Percentiles rank a stretch among this genome's conserved stretches.
Evolutionary conservation across 2,113 vertebrate species (phyloP).

Genomic region (Gnathonemus longibarbis): DNA sequence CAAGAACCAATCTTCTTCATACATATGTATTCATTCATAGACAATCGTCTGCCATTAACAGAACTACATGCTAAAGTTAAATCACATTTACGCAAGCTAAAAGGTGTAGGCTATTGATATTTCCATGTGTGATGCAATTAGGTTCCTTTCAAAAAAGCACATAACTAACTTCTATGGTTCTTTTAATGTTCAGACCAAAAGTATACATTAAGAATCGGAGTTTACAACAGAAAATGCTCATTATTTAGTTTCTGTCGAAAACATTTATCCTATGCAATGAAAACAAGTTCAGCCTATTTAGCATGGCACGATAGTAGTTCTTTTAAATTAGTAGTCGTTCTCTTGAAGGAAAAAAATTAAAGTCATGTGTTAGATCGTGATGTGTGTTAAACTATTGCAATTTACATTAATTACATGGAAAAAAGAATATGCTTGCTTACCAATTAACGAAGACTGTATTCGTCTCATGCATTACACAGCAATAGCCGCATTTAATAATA

Average conservation of each 20-base stretch:
- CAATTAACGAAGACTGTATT: background rate
- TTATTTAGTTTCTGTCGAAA: background rate
- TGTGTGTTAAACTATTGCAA: background rate
- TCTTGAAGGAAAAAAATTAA: background rate
- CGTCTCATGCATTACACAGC: background rate
- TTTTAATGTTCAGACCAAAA: background rate
- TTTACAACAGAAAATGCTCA: background rate
- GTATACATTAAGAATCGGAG: background rate
- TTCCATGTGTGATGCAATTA: background rate
- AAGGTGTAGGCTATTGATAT: background rate
- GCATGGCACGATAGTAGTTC: background rate
- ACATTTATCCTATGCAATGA: background rate
- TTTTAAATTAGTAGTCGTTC: background rate
- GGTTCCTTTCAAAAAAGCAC: background rate
- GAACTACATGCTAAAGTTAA: background rate
- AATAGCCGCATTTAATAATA: background rate
- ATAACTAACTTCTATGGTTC: background rate
- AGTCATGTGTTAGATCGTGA: background rate
- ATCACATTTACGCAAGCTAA: background rate
- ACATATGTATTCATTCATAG: background rate
- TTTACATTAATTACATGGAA: background rate
- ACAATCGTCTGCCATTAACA: background rate
- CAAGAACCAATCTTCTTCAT: background rate
- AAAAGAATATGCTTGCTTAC: background rate
- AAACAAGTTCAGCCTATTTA: background rate